A percentile compares a stretch with the other conserved stretches of the same genome.
Evolutionary conservation across 2,888 invertebrate genomes (phyloP).

Genomic region (Elmis aenea): DNA sequence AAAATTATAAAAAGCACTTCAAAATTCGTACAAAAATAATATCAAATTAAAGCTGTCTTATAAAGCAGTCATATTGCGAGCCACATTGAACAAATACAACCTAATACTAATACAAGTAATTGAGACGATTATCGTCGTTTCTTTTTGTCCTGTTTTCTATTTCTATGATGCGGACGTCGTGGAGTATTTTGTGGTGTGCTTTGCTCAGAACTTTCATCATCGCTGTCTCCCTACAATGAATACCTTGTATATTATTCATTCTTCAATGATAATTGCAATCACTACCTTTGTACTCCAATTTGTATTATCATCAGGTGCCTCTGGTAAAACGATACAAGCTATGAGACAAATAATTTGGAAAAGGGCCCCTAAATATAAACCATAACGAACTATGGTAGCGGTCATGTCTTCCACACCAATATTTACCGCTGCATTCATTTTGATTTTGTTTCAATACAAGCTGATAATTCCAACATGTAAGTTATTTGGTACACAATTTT

Average conservation of each 20-base stretch:
- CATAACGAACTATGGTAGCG: conserved; percentile 70
- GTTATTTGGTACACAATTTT: too few species aligned
- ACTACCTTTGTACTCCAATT: conserved; percentile 50
- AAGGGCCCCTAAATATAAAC: conserved; percentile 79
- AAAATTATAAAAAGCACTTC: too few species aligned
- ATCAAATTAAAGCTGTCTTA: too few species aligned
- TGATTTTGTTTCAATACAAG: conserved; percentile 10
- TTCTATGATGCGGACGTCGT: conserved; percentile 56
- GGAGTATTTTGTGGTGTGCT: conserved; percentile 67
- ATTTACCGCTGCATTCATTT: conserved; percentile 46
- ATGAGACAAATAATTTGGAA: conserved; percentile 81
- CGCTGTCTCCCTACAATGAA: conserved; percentile 55
- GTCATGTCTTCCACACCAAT: conserved; percentile 66
- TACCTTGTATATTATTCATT: conserved; percentile 9
- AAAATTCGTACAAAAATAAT: too few species aligned
- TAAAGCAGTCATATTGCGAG: too few species aligned
- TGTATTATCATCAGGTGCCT: conserved; percentile 50
- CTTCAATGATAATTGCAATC: too few species aligned
- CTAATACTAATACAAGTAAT: too few species aligned
- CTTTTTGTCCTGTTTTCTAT: conserved; percentile 66
- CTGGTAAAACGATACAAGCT: conserved; percentile 75
- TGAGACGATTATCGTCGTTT: conserved; percentile 68
- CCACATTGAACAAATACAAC: too few species aligned
- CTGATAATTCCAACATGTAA: conserved; percentile 1
- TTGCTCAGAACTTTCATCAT: conserved; percentile 69